Conservation (phyloP, 64 coral and sea anemone genomes). For the Montipora capricornis region DNA sequence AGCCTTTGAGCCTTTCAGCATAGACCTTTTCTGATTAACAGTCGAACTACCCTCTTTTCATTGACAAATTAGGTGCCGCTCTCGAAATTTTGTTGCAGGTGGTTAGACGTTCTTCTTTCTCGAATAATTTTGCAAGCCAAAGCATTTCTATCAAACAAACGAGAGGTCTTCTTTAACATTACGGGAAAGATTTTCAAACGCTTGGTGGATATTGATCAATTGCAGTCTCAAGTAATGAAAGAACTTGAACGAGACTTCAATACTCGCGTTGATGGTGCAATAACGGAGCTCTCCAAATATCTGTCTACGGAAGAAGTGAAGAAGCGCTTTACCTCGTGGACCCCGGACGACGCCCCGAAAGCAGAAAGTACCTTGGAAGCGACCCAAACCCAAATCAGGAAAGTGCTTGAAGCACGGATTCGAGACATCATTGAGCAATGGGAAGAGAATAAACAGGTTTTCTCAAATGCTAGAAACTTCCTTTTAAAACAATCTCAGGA, state of each 20-base stretch:
- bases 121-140: not conserved
- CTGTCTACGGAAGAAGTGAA: slow-evolving; percentile 10
- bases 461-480: not conserved
- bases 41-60: too few species aligned
- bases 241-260: not conserved
- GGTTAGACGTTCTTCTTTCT: not conserved
- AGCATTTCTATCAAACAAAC: not conserved
- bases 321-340: not conserved
- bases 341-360: not conserved
- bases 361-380: not conserved
- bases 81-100: not conserved
- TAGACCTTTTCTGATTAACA: too few species aligned
- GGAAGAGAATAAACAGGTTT: slow-evolving; percentile 36
- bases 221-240: not conserved
- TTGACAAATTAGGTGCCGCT: too few species aligned
- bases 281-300: not conserved
- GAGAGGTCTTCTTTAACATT: not conserved
- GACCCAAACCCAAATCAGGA: not conserved
- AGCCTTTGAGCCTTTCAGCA: too few species aligned
- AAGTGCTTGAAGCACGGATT: not conserved
- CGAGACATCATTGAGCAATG: not conserved
- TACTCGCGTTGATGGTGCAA: not conserved
- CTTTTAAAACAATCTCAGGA: not conserved
- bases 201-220: not conserved
- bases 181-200: not conserved